Percentiles rank a stretch among this genome's conserved stretches.
Conservation (phyloP, 2,797 vertebrate species). For the Oryzias dopingdopingensis region DNA sequence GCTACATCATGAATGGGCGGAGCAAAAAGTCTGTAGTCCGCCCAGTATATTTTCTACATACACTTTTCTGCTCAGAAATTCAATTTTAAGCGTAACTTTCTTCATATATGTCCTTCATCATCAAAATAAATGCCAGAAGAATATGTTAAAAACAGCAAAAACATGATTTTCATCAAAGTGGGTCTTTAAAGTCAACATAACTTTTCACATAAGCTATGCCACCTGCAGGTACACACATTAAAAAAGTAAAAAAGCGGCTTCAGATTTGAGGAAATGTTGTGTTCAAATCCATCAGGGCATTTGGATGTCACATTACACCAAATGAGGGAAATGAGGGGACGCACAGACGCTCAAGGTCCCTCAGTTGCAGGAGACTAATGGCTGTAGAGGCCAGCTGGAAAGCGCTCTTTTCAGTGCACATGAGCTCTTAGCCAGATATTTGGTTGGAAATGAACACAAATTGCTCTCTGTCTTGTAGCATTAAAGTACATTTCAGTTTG, state of each 20-base stretch:
- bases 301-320: constrained; percentile 47
- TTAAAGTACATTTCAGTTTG: not conserved
- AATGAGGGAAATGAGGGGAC: constrained; percentile 54
- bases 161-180: too few relatives aligned
- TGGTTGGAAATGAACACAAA: not conserved
- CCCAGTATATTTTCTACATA: too few relatives aligned
- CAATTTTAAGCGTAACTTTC: too few relatives aligned
- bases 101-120: too few relatives aligned
- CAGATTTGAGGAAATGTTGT: constrained; percentile 42
- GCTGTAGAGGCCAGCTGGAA: constrained; percentile 18
- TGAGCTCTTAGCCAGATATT: constrained; percentile 17
- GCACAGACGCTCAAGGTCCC: constrained; percentile 37
- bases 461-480: not conserved
- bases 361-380: constrained; percentile 41
- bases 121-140: too few relatives aligned
- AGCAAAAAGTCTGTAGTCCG: too few relatives aligned
- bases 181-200: too few relatives aligned
- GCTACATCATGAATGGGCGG: too few relatives aligned
- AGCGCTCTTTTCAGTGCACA: constrained; percentile 41
- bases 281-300: constrained; percentile 43
- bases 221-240: constrained; percentile 11
- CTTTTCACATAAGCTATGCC: constrained; percentile 10
- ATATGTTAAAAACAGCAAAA: too few relatives aligned
- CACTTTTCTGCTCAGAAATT: too few relatives aligned
- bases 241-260: constrained; percentile 1